Evolutionary conservation across 2,113 vertebrate genomes (phyloP), one percentile per base, ranked within the genome.

Genomic region (Dromas ardeola): DNA sequence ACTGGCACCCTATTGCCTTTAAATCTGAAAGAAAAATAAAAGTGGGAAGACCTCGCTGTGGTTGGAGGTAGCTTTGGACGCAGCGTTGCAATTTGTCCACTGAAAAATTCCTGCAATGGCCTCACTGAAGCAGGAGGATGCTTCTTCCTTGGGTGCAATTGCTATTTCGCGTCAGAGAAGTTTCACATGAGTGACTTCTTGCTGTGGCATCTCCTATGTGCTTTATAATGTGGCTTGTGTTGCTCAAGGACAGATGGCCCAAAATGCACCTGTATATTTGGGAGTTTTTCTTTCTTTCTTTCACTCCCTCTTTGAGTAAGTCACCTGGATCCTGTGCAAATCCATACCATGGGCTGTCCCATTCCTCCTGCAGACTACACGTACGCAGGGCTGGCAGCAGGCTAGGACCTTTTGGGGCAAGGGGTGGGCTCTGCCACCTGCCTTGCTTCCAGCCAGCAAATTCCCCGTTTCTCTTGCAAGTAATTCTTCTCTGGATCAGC

Each of bases 181-280:
- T 62, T 84, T 53, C 81, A 29, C 27, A 6, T 0, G 17, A 45
- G 29, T 4, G 19, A 16, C 42, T 69, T 52, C 34, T 59, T 38
- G 6, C 32, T 40, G 27, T 38, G 78, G 50, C 45, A 36, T 66
- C 65, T 63, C 36, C 40, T 53, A 1, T 0, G 0, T 70, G 50
- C 55, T 86, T 26, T n/a, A 21, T 29, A 40, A 21, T 1, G 4
- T 70, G 67, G 25, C 13, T 88, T 27, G 9, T 50, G 42, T 38
- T 69, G 36, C 58, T 21, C 0, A 0, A 52, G 67, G 43, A 32
- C 34, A 88, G 67, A 32, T 42, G 23, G 23, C n/a, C 53, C 40
- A 21, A 74, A 62, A 19, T 2, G 1, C 27, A 45, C 45, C 59
- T 47, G 22, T 66, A 9, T 22, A 29, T 79, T 42, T 66, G 14